These are phyloP conservation scores for Anhinga anhinga DNA, from an alignment of 2,113 vertebrate species.

Conservation along the genomic window DNA sequence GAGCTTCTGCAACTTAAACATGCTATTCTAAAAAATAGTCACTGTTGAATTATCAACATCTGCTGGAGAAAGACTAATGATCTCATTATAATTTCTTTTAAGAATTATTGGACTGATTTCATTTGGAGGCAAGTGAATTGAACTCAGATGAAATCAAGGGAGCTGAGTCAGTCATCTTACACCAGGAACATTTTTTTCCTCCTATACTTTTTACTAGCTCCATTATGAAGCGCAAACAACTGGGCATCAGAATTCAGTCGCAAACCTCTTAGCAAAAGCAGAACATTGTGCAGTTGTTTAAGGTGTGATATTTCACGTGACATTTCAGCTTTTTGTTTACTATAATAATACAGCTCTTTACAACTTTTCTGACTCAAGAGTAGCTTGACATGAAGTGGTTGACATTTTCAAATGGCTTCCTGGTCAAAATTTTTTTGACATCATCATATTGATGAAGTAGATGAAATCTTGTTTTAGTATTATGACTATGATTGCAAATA, in stretches of 20 bases:
- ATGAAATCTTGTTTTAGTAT: not conserved
- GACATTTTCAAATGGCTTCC: not conserved
- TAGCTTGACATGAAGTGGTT: not conserved
- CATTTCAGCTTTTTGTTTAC: not conserved
- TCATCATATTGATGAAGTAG: not conserved
- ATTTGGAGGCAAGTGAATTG: not conserved
- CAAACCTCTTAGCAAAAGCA: not conserved
- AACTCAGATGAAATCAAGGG: not conserved
- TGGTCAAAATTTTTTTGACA: not conserved
- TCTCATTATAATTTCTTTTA: conserved; percentile 37
- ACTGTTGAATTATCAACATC: conserved; percentile 29
- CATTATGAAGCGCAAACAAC: not conserved
- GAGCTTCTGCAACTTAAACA: conserved; percentile 51
- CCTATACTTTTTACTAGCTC: not conserved
- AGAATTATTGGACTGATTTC: not conserved
- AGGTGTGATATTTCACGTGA: not conserved
- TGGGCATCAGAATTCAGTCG: not conserved
- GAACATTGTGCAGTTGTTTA: not conserved
- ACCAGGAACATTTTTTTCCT: not conserved
- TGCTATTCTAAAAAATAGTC: conserved; percentile 32
- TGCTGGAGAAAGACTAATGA: conserved; percentile 12
- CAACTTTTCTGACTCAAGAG: not conserved
- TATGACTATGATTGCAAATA: not conserved
- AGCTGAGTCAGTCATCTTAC: not conserved
- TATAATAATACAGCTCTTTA: not conserved